Evolutionary conservation across 2,113 vertebrate species (phyloP), one percentile per base, ranked within the genome.

Genomic region (Hippocampus comes): DNA sequence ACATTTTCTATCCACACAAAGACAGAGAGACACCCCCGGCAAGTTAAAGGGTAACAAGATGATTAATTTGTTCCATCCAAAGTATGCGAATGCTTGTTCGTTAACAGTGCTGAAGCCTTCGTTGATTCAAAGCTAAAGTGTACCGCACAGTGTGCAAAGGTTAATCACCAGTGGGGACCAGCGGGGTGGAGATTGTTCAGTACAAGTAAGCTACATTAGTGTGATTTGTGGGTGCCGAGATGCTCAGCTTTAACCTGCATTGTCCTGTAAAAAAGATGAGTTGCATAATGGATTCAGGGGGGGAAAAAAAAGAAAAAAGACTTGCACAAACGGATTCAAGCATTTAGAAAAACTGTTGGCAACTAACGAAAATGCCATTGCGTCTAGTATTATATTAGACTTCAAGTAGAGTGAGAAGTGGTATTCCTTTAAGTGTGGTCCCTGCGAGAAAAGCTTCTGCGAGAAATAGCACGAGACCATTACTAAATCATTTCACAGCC

Each of bases 91-190:
- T 67, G 73, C 67, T 71, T 23, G 78, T 73, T 70, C 63, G 70
- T 75, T 79, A 89, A 91, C 89, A 89, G 87, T 89, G 78, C 81
- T 82, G 61, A 80, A 87, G 86, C 84, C 82, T 51, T 81, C 59
- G 42, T 68, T 78, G 75, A 85, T 82, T 74, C 42, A 38, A 72
- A 51, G 76, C 27, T 77, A 43, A 61, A n/a, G 68, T 72, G 70
- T 63, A 59, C 77, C 78, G 82, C 67, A 74, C 59, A 49, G 49
- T 20, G 34, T 12, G 61, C 48, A 49, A 49, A 49, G 17, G 72
- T 67, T 60, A 18, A 30, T 53, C 27, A 34, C 48, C 27, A 34
- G 65, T 21, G 9, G 30, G 43, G 48, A 34, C 1, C 56, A 20
- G 23, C 8, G 2, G 30, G 21, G 9, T 42, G 49, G 12, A 15